Conservation (phyloP, 2,797 vertebrate species). For the Lepidocolaptes lacrymiger region DNA sequence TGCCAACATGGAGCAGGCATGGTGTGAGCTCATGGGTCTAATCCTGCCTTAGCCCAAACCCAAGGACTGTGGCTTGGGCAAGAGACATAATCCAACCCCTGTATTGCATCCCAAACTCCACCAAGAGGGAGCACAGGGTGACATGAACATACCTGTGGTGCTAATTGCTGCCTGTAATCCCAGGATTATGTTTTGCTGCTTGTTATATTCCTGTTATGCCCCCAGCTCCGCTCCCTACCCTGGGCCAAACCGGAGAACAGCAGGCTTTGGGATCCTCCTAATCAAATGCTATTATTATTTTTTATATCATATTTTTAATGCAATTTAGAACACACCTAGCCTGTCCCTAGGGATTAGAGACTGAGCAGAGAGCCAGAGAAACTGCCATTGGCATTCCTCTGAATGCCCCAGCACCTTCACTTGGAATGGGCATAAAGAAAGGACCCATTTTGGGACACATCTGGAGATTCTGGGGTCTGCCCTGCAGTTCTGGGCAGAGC, state of each 20-base stretch:
- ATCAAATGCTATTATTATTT: neutral
- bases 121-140: neutral
- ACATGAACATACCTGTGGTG: rapidly evolving
- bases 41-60: neutral
- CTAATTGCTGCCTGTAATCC: neutral
- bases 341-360: neutral
- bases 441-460: rapidly evolving
- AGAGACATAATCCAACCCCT: neutral
- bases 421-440: neutral
- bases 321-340: neutral
- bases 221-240: neutral
- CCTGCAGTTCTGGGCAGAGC: neutral
- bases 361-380: rapidly evolving
- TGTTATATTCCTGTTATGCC: neutral
- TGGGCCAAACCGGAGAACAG: neutral
- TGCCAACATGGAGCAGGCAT: rapidly evolving
- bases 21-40: neutral
- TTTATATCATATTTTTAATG: neutral
- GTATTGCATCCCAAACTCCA: neutral
- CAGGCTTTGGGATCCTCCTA: neutral
- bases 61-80: neutral
- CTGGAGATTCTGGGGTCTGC: neutral
- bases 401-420: neutral
- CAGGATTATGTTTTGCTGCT: neutral
- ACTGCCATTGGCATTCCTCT: neutral